Evolutionary conservation across 2,888 invertebrate species (phyloP), one percentile per base, ranked within the genome.

Genomic region (Agonopterix arenella): DNA sequence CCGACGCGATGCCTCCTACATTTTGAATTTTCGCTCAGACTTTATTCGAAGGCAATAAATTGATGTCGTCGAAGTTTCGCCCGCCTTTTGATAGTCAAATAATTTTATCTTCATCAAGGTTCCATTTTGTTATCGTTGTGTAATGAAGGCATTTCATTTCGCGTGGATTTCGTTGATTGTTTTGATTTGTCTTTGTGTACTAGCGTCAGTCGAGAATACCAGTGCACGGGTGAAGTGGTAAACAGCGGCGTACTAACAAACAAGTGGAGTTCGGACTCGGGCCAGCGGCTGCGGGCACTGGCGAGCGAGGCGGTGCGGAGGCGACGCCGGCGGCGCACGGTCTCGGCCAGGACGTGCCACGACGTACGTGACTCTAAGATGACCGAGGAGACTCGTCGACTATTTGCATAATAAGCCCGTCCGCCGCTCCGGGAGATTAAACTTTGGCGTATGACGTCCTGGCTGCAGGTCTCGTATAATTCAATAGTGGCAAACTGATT

Each of bases 401-500:
- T 76, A 84, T 85, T 84, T 84, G 83, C 84, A 85, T 85, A 85
- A 84, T 84, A 84, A 84, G 82, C 84, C 76, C 76, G 79, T 71
- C 76, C 76, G 76, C 70, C 79, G 80, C 83, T 80, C 72, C 72
- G 76, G 78, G 77, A 83, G 84, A 85, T 86, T 84, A 84, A 85
- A 85, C 84, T 85, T 84, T 67, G 79, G 71, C 83, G 82, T 83
- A 84, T 84, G 83, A 83, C 83, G 80, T 80, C 75, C 77, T 74
- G 73, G 74, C 78, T 78, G 81, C 77, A 77, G 78, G 79, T 70
- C 76, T 75, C 79, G 76, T 84, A 80, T 85, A 85, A 86, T 85
- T 86, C 84, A 86, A 86, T 86, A 85, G 84, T 78, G 81, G 80
- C 80, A 78, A 84, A 84, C 83, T 85, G 84, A 85, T 82, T 86